Conservation (phyloP, 2,888 invertebrate genomes). For the Omphaloscelis lunosa region DNA sequence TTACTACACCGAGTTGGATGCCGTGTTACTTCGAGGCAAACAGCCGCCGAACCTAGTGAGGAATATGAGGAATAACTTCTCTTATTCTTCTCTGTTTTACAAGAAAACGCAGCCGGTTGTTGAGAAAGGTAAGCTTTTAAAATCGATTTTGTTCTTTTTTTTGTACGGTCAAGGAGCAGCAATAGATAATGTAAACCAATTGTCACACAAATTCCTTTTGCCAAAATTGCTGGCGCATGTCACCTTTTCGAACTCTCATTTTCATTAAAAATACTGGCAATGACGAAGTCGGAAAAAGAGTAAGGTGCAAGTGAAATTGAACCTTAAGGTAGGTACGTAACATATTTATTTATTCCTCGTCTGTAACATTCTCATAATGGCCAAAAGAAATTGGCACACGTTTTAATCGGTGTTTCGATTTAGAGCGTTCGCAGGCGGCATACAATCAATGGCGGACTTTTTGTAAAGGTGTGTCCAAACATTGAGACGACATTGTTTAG, state of each 20-base stretch:
- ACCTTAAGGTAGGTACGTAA: no score
- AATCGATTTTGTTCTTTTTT: not conserved
- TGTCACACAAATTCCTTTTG: no score
- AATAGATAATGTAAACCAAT: not conserved
- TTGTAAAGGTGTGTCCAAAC: no score
- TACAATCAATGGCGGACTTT: no score
- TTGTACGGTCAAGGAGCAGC: not conserved
- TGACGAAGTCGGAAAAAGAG: no score
- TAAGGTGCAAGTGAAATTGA: no score
- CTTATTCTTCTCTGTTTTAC: conserved; percentile 80
- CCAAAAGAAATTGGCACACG: no score
- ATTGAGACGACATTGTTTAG: no score
- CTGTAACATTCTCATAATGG: no score
- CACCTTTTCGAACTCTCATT: not conserved
- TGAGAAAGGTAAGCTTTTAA: conserved; percentile 78
- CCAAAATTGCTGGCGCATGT: not conserved
- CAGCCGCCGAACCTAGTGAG: conserved; percentile 80
- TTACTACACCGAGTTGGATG: conserved; percentile 97
- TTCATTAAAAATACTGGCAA: not conserved
- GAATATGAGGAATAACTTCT: conserved; percentile 78
- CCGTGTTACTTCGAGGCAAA: conserved; percentile 94
- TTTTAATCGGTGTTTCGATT: no score
- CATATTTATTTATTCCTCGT: no score
- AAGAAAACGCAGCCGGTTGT: conserved; percentile 78
- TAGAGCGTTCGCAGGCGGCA: no score